A percentile compares a stretch with the other conserved stretches of the same genome.
Conservation (phyloP, 53 echinoderm and acorn worm species). For the Apostichopus leukothele region DNA sequence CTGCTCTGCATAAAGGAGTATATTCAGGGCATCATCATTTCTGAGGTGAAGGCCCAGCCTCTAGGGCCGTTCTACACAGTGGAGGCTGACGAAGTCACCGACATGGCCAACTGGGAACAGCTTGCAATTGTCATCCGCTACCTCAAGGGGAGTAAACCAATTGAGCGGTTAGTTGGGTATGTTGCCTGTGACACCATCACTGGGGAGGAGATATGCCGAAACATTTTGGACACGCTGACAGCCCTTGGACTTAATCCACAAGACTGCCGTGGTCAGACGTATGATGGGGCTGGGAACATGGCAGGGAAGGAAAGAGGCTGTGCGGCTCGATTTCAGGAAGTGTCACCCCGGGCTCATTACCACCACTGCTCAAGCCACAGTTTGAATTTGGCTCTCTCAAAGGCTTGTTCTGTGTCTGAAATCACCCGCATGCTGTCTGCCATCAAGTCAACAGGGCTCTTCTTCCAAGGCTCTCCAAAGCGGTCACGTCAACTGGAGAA, state of each 20-base stretch:
- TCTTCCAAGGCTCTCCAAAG: neutral
- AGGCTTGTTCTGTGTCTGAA: neutral
- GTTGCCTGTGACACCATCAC: constrained; percentile 45
- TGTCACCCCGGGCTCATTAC: neutral
- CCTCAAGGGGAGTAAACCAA: constrained; percentile 6
- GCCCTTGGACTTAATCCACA: constrained; percentile 12
- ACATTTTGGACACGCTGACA: neutral
- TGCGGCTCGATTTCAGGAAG: neutral
- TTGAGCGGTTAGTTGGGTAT: constrained; percentile 37
- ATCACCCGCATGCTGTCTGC: neutral
- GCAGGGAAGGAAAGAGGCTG: constrained; percentile 41
- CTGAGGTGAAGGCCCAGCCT: constrained; percentile 49
- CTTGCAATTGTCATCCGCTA: constrained; percentile 61
- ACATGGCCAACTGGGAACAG: constrained; percentile 60
- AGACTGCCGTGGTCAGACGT: constrained; percentile 50
- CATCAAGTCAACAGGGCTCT: neutral
- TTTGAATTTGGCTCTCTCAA: neutral
- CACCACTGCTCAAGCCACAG: constrained; percentile 13
- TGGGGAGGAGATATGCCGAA: constrained; percentile 25
- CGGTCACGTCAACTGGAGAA: neutral
- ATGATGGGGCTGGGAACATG: constrained; percentile 63
- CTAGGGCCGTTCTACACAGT: constrained; percentile 41
- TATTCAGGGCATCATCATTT: constrained; percentile 36
- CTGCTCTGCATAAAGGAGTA: constrained; percentile 49
- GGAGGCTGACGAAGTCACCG: constrained; percentile 56